A percentile compares a stretch with the other conserved stretches of the same genome.
These are phyloP conservation scores for Philypnodon macrostomus DNA, from an alignment of 2,797 vertebrate species.

Conservation along the genomic window DNA sequence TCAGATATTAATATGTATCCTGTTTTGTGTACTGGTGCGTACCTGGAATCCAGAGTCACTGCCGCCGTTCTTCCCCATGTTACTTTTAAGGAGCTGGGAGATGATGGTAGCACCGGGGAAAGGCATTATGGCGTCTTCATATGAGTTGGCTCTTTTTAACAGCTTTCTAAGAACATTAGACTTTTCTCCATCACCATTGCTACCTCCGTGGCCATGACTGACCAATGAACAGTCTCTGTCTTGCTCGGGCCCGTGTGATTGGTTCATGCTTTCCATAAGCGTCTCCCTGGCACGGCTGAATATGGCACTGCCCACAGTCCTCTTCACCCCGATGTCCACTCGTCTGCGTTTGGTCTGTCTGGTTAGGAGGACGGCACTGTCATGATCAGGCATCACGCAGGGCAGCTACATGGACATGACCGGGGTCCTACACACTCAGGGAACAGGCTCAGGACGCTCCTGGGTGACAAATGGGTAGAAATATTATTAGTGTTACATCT, in stretches of 20 bases:
- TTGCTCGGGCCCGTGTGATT: conserved; percentile 88
- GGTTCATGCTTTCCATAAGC: conserved; percentile 95
- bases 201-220: conserved; percentile 70
- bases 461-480: conserved; percentile 17
- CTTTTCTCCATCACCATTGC: conserved; percentile 87
- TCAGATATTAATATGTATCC: not conserved
- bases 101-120: conserved; percentile 98
- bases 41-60: conserved; percentile 94
- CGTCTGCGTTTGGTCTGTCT: conserved; percentile 99
- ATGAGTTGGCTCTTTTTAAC: conserved; percentile 97
- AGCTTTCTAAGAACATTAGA: conserved; percentile 97
- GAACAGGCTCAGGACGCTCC: conserved; percentile 6
- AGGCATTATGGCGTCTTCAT: conserved; percentile 95
- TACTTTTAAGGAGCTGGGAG: conserved; percentile 98
- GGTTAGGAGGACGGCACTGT: conserved; percentile 95
- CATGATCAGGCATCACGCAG: conserved; percentile 99
- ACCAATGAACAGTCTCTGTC: conserved; percentile 94
- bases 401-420: conserved; percentile 67
- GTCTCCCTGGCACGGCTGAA: conserved; percentile 88
- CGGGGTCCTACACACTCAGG: conserved; percentile 74
- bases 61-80: conserved; percentile 96
- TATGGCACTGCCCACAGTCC: conserved; percentile 91
- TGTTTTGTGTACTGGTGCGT: not conserved
- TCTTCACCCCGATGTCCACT: conserved; percentile 99
- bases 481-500: too few species aligned